These are phyloP conservation scores for Leptopilina myrica DNA, from an alignment of 2,888 invertebrate genomes.

Conservation along the genomic window DNA sequence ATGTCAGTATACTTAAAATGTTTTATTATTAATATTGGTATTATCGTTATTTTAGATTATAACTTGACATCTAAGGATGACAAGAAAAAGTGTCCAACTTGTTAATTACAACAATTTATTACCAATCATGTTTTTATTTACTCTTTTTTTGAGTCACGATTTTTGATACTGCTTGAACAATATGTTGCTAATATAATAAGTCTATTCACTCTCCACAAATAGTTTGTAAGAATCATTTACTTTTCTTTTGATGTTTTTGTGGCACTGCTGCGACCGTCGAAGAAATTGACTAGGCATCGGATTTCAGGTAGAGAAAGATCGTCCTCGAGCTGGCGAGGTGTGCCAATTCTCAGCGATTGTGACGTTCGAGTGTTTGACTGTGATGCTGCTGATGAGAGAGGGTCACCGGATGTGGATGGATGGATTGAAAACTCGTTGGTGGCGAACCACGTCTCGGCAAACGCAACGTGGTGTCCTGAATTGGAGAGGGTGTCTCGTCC, in stretches of 20 bases:
- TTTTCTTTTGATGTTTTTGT: background rate
- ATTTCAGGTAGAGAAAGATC: background rate
- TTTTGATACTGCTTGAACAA: constrained; percentile 6
- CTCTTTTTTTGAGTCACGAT: background rate
- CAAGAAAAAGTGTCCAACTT: constrained; percentile 3
- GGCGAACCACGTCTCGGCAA: constrained; percentile 61
- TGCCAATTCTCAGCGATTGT: constrained; percentile 70
- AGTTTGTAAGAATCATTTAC: background rate
- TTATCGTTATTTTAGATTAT: background rate
- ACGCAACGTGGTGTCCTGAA: constrained; percentile 51
- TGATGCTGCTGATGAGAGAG: constrained; percentile 66
- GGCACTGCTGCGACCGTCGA: constrained; percentile 17
- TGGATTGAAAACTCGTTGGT: constrained; percentile 62
- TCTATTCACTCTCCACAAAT: constrained; percentile 21
- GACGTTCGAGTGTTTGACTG: constrained; percentile 67
- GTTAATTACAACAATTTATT: too few species aligned
- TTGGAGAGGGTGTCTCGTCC: constrained; percentile 69
- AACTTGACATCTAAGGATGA: background rate
- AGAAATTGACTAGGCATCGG: constrained; percentile 33
- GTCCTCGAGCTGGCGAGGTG: constrained; percentile 27
- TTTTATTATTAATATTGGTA: background rate
- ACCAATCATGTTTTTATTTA: constrained; percentile 1
- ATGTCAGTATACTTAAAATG: background rate
- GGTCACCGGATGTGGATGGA: constrained; percentile 67
- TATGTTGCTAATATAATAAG: background rate